Evolutionary conservation across 2,888 invertebrate genomes (phyloP).

Genomic region (Acronicta alni): DNA sequence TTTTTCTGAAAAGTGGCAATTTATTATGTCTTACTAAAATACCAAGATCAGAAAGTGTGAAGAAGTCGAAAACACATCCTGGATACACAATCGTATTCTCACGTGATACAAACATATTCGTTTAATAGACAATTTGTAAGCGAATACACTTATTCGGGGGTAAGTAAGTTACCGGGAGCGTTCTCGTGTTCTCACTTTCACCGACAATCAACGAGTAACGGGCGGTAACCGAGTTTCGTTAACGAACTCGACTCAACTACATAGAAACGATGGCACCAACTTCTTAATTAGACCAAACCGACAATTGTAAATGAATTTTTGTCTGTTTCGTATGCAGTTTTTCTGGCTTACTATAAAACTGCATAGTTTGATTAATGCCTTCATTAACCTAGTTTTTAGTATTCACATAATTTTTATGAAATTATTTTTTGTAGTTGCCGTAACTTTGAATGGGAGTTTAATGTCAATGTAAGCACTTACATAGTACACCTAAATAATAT

Average conservation of each 20-base stretch:
- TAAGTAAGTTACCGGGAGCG: slow-evolving; percentile 54
- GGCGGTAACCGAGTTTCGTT: slow-evolving; percentile 79
- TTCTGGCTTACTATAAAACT: not conserved
- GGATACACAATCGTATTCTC: not conserved
- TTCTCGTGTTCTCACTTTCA: slow-evolving; percentile 74
- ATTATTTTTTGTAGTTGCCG: slow-evolving; percentile 11
- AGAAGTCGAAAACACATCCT: no score
- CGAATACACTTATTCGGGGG: slow-evolving; percentile 37
- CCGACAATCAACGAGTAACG: slow-evolving; percentile 78
- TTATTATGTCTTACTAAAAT: no score
- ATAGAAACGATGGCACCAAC: slow-evolving; percentile 79
- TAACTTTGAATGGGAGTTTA: slow-evolving; percentile 26
- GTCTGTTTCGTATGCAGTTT: slow-evolving; percentile 44
- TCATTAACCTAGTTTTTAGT: slow-evolving; percentile 14
- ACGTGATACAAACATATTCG: slow-evolving; percentile 17
- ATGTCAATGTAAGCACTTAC: not conserved
- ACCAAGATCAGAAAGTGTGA: no score
- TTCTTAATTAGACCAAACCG: slow-evolving; percentile 79
- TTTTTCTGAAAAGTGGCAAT: no score
- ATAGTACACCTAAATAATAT: not conserved
- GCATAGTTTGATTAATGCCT: slow-evolving; percentile 9
- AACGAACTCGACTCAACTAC: slow-evolving; percentile 83
- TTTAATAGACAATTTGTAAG: slow-evolving; percentile 47
- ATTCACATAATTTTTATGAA: not conserved
- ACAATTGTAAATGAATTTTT: slow-evolving; percentile 71